phyloP scores from a whole-genome alignment of 92 coral and sea anemone species.

The Plumapathes pennacea region DNA sequence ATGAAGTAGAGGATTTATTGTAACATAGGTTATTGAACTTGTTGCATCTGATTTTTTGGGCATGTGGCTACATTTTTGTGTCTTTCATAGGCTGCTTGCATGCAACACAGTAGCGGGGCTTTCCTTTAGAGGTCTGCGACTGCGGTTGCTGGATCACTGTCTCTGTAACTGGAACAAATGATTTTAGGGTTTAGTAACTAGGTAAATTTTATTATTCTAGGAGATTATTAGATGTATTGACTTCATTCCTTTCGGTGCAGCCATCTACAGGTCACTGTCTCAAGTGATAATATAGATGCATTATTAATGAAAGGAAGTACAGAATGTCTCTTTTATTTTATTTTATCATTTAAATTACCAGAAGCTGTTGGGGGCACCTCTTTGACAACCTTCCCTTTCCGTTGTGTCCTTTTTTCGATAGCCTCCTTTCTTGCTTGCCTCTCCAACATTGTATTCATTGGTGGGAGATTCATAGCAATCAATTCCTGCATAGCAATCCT shows the following conservation, averaged over 20 bases:
- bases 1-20: too few species aligned
- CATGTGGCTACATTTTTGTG: constrained; percentile 39
- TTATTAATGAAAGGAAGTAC: too few species aligned
- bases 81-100: constrained; percentile 51
- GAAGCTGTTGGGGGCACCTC: constrained; percentile 57
- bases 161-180: constrained; percentile 25
- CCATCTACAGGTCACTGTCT: too few species aligned
- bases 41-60: constrained; percentile 32
- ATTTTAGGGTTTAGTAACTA: not conserved
- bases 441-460: constrained; percentile 56
- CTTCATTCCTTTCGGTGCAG: too few species aligned
- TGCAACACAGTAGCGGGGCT: constrained; percentile 23
- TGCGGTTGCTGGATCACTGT: constrained; percentile 20
- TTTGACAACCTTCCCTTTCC: constrained; percentile 26
- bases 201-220: too few species aligned
- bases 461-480: constrained; percentile 34
- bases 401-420: constrained; percentile 13
- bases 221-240: too few species aligned
- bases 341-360: constrained; percentile 5
- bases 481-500: constrained; percentile 24
- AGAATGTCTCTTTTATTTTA: not conserved
- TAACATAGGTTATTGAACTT: too few species aligned
- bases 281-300: too few species aligned
- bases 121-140: constrained; percentile 31
- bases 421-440: constrained; percentile 45